Evolutionary conservation across 2,797 vertebrate genomes (phyloP).

Genomic region (Sarcophilus harrisii): DNA sequence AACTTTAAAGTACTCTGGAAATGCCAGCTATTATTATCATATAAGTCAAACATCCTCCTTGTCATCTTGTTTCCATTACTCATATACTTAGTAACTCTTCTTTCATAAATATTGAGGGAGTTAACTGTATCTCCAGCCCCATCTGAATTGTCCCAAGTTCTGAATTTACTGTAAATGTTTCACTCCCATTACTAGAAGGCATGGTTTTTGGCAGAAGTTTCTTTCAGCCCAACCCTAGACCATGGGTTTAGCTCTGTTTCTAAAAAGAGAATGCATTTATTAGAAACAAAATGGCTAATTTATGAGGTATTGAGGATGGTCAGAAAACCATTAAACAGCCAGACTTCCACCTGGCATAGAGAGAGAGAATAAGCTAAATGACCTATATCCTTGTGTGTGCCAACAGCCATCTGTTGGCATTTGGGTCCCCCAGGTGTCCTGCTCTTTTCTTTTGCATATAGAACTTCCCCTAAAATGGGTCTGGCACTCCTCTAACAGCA

Average conservation of each 20-base stretch:
- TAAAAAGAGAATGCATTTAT: slow-evolving; percentile 23
- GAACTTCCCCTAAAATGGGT: slow-evolving; percentile 41
- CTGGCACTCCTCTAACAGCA: not conserved
- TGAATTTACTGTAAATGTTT: slow-evolving; percentile 5
- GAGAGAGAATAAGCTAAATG: not conserved
- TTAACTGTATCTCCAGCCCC: not conserved
- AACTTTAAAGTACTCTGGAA: not conserved
- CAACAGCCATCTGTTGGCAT: not conserved
- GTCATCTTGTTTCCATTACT: slow-evolving; percentile 22
- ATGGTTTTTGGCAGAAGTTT: slow-evolving; percentile 29
- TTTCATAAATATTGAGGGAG: slow-evolving; percentile 32
- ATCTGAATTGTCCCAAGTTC: slow-evolving; percentile 1
- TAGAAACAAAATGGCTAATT: slow-evolving; percentile 3
- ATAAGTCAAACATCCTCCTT: not conserved
- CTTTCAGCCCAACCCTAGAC: slow-evolving; percentile 28
- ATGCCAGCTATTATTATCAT: not conserved
- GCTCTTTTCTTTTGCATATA: slow-evolving; percentile 55
- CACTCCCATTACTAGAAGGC: not conserved
- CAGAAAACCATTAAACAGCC: slow-evolving; percentile 18
- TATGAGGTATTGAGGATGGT: not conserved
- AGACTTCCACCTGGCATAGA: slow-evolving; percentile 14
- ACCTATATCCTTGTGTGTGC: not conserved
- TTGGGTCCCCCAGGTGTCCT: slow-evolving; percentile 23
- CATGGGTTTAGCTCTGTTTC: slow-evolving; percentile 26
- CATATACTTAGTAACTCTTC: slow-evolving; percentile 10